These are phyloP conservation scores for Onthophagus sagittarius DNA, from an alignment of 2,888 invertebrate species.

Conservation along the genomic window DNA sequence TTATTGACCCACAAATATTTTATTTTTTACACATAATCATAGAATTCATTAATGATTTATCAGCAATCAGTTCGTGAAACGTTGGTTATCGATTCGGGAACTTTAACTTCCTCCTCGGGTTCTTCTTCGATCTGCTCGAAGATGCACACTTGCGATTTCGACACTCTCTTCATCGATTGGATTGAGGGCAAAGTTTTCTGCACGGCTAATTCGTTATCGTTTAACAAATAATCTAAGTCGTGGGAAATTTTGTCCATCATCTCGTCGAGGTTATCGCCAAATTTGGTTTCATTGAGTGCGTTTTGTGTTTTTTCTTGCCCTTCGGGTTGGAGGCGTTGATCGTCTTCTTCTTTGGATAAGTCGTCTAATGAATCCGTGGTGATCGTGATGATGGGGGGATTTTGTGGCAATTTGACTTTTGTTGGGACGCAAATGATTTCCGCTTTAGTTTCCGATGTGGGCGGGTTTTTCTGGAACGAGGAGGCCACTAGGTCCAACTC, in stretches of 20 bases:
- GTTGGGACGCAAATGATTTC: slow-evolving; percentile 15
- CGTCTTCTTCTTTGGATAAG: slow-evolving; percentile 16
- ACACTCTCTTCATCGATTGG: slow-evolving; percentile 33
- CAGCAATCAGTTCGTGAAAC: slow-evolving; percentile 31
- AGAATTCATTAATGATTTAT: slow-evolving; percentile 6
- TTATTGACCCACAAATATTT: background rate
- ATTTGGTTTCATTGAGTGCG: slow-evolving; percentile 29
- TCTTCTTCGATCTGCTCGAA: slow-evolving; percentile 41
- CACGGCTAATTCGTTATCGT: slow-evolving; percentile 43
- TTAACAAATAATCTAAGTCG: slow-evolving; percentile 77
- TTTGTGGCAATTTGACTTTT: slow-evolving; percentile 14
- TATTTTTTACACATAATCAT: background rate
- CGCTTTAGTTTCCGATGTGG: slow-evolving; percentile 27
- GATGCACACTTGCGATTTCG: slow-evolving; percentile 38
- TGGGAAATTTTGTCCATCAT: slow-evolving; percentile 78
- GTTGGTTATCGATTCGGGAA: slow-evolving; percentile 31
- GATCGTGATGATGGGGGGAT: slow-evolving; percentile 25
- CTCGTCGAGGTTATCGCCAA: slow-evolving; percentile 52
- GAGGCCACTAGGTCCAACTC: slow-evolving; percentile 53
- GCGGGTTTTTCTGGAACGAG: slow-evolving; percentile 28
- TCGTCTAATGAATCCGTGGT: slow-evolving; percentile 27
- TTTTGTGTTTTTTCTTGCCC: slow-evolving; percentile 34
- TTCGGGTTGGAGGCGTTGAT: slow-evolving; percentile 42
- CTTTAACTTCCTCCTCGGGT: slow-evolving; percentile 31
- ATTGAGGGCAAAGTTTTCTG: slow-evolving; percentile 21